These are phyloP conservation scores for Adelognathus sp. DNA, from an alignment of 2,888 invertebrate genomes.

Conservation along the genomic window DNA sequence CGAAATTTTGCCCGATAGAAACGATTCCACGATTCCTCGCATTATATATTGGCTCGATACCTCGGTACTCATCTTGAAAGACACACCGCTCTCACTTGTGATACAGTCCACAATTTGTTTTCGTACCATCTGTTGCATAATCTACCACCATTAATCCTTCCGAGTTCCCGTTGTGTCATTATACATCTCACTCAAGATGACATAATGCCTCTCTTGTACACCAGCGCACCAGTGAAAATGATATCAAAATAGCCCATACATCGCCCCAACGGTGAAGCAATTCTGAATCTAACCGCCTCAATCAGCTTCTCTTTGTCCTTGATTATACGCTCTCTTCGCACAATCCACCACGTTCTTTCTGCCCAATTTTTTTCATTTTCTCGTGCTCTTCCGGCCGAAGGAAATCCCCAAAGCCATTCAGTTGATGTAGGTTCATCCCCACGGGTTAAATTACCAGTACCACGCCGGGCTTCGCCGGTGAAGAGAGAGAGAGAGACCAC, in stretches of 20 bases:
- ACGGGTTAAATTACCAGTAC: background rate
- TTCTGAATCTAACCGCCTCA: background rate
- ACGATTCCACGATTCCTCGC: too few species aligned
- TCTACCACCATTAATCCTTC: background rate
- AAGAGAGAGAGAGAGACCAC: background rate
- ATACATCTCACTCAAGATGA: background rate
- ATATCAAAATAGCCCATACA: background rate
- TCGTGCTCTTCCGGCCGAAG: background rate
- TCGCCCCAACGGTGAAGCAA: background rate
- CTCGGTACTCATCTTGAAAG: too few species aligned
- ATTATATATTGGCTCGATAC: too few species aligned
- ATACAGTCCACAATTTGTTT: too few species aligned
- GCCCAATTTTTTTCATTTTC: background rate
- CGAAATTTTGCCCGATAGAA: background rate
- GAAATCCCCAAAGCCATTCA: background rate
- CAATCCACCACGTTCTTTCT: background rate
- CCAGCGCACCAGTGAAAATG: background rate
- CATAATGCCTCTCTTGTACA: background rate
- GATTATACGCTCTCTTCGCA: background rate
- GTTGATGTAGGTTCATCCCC: conserved; percentile 2
- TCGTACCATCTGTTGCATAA: too few species aligned
- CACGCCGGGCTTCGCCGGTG: background rate
- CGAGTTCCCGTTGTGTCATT: background rate
- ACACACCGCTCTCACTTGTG: too few species aligned
- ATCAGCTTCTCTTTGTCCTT: conserved; percentile 1